Evolutionary conservation across 2,113 vertebrate genomes (phyloP).

Genomic region (Sphaerodactylus townsendi): DNA sequence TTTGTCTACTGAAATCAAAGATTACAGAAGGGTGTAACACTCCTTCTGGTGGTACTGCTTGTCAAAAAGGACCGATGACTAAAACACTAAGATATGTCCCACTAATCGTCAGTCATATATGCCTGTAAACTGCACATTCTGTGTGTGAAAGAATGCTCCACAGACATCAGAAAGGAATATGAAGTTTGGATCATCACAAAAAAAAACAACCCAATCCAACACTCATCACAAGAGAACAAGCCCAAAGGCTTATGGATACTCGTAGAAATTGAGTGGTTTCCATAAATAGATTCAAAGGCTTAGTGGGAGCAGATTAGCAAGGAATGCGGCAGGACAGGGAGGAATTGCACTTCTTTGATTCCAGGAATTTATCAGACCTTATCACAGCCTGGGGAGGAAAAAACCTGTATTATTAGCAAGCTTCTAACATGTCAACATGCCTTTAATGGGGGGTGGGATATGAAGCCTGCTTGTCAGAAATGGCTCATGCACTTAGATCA

Average conservation of each 20-base stretch:
- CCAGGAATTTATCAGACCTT: background rate
- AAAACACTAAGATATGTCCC: no score
- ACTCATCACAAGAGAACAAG: background rate
- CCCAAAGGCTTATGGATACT: background rate
- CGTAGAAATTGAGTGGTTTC: background rate
- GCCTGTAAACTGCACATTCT: no score
- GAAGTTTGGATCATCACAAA: no score
- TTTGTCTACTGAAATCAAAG: no score
- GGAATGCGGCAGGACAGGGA: no score
- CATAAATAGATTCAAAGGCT: background rate
- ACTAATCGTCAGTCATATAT: no score
- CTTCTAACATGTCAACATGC: background rate
- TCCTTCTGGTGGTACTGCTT: no score
- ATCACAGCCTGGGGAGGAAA: background rate
- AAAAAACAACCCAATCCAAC: background rate
- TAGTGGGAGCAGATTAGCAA: background rate
- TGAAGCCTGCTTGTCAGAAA: background rate
- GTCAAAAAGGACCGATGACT: no score
- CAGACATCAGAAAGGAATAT: no score
- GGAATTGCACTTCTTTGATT: background rate
- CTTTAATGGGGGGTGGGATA: background rate
- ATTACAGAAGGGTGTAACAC: no score
- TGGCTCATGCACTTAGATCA: background rate
- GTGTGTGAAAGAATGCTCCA: no score
- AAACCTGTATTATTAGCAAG: background rate